Evolutionary conservation across 2,113 vertebrate species (phyloP).

Genomic region (Columba janthina): DNA sequence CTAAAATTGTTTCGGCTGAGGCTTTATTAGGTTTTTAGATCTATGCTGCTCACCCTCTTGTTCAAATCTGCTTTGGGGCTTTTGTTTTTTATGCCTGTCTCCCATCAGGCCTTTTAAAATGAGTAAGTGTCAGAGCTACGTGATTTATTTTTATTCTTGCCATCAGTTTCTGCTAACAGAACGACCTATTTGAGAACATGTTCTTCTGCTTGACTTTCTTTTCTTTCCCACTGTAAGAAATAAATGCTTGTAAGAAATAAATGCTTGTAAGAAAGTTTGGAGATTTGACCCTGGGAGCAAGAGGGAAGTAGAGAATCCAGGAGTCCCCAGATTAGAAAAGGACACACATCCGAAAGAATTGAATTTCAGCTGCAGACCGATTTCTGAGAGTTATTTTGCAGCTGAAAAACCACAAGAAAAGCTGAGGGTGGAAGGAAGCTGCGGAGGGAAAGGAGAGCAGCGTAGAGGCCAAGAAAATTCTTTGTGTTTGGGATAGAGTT

Average conservation of each 20-base stretch:
- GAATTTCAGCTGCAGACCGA: slow-evolving; percentile 1
- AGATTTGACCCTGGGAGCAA: not conserved
- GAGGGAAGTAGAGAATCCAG: not conserved
- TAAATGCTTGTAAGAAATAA: slow-evolving; percentile 46
- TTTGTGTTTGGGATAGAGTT: slow-evolving; percentile 1
- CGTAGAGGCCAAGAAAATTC: not conserved
- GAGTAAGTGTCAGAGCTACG: slow-evolving; percentile 64
- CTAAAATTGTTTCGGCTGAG: slow-evolving; percentile 68
- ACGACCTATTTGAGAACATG: slow-evolving; percentile 65
- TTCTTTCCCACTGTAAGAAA: slow-evolving; percentile 31
- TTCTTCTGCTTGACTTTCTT: slow-evolving; percentile 40
- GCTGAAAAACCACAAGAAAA: slow-evolving; percentile 29
- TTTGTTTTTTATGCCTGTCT: slow-evolving; percentile 77
- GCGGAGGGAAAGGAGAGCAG: not conserved
- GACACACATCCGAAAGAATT: not conserved
- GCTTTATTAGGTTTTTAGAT: slow-evolving; percentile 65
- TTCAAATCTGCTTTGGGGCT: slow-evolving; percentile 70
- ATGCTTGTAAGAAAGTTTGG: slow-evolving; percentile 28
- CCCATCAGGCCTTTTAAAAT: slow-evolving; percentile 69
- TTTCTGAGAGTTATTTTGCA: not conserved
- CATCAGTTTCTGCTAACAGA: slow-evolving; percentile 75
- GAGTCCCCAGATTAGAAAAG: not conserved
- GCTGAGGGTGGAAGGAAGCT: not conserved
- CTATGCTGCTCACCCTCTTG: slow-evolving; percentile 59
- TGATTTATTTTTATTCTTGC: slow-evolving; percentile 79